phyloP scores from a whole-genome alignment of 2,797 vertebrate species.

The Picus viridis region DNA sequence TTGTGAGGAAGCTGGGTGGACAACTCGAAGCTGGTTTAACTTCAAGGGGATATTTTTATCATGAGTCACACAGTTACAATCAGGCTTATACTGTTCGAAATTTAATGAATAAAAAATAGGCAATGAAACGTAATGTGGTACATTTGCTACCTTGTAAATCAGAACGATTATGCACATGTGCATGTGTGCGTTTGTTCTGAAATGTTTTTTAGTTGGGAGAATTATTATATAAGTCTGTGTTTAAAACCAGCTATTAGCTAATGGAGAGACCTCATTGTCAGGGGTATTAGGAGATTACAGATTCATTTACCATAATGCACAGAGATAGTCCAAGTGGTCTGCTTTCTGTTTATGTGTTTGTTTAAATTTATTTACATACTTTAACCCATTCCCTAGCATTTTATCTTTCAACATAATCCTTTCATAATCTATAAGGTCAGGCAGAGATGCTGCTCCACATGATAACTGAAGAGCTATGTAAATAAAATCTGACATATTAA shows the following conservation, averaged over 20 bases:
- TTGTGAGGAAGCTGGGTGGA: background rate
- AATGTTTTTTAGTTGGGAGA: constrained; percentile 64
- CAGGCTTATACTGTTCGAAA: background rate
- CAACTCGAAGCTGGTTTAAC: background rate
- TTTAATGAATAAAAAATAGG: constrained; percentile 45
- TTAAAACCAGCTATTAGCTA: constrained; percentile 65
- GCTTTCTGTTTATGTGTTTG: constrained; percentile 50
- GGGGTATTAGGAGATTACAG: constrained; percentile 68
- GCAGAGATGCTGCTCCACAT: constrained; percentile 22
- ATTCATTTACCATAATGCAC: constrained; percentile 59
- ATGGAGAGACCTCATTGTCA: constrained; percentile 47
- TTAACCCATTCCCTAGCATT: constrained; percentile 45
- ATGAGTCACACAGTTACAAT: background rate
- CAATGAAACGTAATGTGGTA: background rate
- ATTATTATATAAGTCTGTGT: constrained; percentile 47
- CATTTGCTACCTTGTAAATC: constrained; percentile 43
- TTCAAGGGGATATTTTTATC: background rate
- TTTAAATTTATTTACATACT: constrained; percentile 48
- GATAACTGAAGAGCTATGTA: constrained; percentile 44
- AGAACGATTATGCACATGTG: background rate
- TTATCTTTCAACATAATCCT: constrained; percentile 52
- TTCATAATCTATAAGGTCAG: constrained; percentile 28
- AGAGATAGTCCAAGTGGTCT: constrained; percentile 47
- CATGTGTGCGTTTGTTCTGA: constrained; percentile 15
- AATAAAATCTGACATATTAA: constrained; percentile 60